A percentile compares a stretch with the other conserved stretches of the same genome.
Evolutionary conservation across 2,113 vertebrate species (phyloP).

Genomic region (Nothocercus nigrocapillus): DNA sequence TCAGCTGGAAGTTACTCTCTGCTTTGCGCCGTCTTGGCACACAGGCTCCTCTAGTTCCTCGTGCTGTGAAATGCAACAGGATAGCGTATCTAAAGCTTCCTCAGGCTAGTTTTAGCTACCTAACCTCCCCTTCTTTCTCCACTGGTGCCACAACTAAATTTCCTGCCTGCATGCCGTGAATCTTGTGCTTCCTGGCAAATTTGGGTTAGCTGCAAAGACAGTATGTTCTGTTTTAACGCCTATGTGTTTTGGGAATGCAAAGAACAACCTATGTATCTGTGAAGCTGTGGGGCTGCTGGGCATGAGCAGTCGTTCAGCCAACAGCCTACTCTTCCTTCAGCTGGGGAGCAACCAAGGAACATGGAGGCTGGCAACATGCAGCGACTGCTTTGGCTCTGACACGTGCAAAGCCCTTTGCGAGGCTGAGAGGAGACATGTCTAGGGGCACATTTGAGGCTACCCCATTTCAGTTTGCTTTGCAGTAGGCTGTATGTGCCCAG

Average conservation of each 20-base stretch:
- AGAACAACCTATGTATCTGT: neutral
- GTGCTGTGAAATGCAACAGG: neutral
- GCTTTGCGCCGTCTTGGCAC: neutral
- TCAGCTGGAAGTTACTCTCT: neutral
- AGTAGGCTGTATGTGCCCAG: neutral
- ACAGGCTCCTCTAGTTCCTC: neutral
- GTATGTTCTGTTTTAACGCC: neutral
- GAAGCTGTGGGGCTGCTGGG: neutral
- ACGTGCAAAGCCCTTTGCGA: neutral
- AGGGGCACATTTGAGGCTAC: neutral
- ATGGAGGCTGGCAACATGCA: neutral
- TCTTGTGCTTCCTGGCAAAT: neutral
- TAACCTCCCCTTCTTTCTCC: neutral
- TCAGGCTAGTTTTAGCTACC: neutral
- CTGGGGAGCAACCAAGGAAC: neutral
- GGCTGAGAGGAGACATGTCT: neutral
- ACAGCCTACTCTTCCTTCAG: neutral
- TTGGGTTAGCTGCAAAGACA: fast-evolving
- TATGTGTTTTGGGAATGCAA: neutral
- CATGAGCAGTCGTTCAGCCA: fast-evolving
- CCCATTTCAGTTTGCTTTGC: neutral
- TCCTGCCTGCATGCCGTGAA: fast-evolving
- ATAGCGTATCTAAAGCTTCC: neutral
- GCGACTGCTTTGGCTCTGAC: neutral
- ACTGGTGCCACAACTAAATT: neutral